Evolutionary conservation across 2,888 invertebrate species (phyloP), one percentile per base, ranked within the genome.

Genomic region (Ethmia dodecea): DNA sequence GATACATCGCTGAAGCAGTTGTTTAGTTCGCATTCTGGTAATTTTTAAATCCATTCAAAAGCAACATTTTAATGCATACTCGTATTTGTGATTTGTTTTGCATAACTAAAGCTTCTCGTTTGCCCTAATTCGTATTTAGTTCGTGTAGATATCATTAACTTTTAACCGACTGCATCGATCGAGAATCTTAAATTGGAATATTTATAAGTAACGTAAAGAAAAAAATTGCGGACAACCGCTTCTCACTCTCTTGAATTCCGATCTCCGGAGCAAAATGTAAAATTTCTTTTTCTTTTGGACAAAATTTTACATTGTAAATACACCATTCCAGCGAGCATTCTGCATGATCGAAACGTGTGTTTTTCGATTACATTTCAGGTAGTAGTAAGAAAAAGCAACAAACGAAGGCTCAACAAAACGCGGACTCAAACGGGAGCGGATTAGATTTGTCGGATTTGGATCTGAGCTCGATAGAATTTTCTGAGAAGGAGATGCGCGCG

Each of bases 401-500:
- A 57, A 51, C 65, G 58, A 62, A 55, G 50, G 45, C 44, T 41
- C 49, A 42, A 34, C 53, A 49, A 45, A 55, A 43, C 47, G 44
- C 53, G 42, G 61, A 60, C 49, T 60, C 53, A 50, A 64, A 57
- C 42, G 71, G 68, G 40, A 61, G 54, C 59, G 77, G 62, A 52
- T 63, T 88, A 43, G 90, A 90, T 60, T 72, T 89, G 60, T 88
- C 89, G 31, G 89, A 90, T 69, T 83, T 92, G 66, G 91, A 92
- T 75, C 75, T 92, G 55, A 90, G 90, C 60, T 88, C 90, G 53
- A 86, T 92, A 55, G 89, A 90, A 69, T 78, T 92, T 42, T 90
- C 90, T 49, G 91, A 92, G 71, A 89, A 90, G 60, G 92, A 92
- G 83, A 81, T 91, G 58, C 89, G 90, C 61, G 72, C 91, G 44